Percentiles rank a stretch among this genome's conserved stretches.
Conservation (phyloP, 1,140 invertebrate species). For the Teleogryllus occipitalis region DNA sequence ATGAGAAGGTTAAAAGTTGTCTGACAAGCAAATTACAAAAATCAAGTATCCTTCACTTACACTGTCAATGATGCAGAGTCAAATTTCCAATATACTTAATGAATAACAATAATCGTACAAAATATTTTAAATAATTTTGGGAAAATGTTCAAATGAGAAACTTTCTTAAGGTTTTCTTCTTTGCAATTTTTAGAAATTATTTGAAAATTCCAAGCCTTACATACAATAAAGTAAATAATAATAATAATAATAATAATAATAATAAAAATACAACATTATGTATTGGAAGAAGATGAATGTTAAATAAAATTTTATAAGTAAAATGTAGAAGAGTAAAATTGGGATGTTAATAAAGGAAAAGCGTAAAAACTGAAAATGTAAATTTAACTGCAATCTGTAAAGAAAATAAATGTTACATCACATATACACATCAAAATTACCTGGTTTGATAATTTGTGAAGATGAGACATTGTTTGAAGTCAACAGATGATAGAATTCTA, state of each 20-base stretch:
- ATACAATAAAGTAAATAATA: background rate
- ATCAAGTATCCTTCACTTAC: too few relatives aligned
- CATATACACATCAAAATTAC: slow-evolving; percentile 34
- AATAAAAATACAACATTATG: too few relatives aligned
- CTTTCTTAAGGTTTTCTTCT: too few relatives aligned
- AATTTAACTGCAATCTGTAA: background rate
- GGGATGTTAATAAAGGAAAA: background rate
- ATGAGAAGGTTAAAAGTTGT: too few relatives aligned
- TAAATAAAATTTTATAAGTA: background rate
- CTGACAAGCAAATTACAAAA: too few relatives aligned
- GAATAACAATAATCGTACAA: too few relatives aligned
- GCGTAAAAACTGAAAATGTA: background rate
- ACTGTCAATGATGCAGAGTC: too few relatives aligned
- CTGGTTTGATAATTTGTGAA: slow-evolving; percentile 81
- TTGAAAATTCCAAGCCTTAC: background rate
- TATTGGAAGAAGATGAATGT: background rate
- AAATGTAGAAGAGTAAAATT: background rate
- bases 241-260: background rate
- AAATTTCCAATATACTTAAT: too few relatives aligned
- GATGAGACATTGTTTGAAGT: slow-evolving; percentile 83
- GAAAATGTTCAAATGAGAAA: too few relatives aligned
- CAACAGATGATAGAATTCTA: slow-evolving; percentile 57
- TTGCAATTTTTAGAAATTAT: too few relatives aligned
- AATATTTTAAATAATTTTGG: too few relatives aligned
- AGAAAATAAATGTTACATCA: background rate